Conservation (phyloP, 2,797 vertebrate genomes). For the Malurus splendens region DNA sequence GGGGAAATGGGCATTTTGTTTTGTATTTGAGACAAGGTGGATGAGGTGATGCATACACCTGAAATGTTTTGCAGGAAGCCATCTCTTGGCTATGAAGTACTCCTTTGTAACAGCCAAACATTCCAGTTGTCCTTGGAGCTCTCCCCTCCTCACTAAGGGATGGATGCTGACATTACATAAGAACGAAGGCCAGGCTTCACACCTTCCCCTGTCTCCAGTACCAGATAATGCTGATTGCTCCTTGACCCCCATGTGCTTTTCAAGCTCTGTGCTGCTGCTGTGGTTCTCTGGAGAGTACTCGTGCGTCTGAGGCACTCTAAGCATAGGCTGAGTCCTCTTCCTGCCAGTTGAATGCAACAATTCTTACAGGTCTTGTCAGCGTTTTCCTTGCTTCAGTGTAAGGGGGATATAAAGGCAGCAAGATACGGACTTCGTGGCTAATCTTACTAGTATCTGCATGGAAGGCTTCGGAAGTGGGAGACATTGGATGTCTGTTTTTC, state of each 20-base stretch:
- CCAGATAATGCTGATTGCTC: background rate
- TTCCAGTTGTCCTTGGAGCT: constrained; percentile 28
- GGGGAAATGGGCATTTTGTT: background rate
- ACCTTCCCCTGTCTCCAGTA: background rate
- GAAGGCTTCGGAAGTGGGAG: background rate
- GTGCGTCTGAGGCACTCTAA: background rate
- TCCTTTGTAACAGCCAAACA: constrained; percentile 11
- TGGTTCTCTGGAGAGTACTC: background rate
- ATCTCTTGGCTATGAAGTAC: constrained; percentile 25
- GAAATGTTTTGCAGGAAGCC: background rate
- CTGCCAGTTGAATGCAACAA: background rate
- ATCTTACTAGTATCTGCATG: background rate
- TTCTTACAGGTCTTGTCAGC: background rate
- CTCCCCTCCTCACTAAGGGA: background rate
- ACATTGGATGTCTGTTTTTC: constrained; percentile 17
- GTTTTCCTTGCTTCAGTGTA: background rate
- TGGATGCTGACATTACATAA: background rate
- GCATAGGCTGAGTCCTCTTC: background rate
- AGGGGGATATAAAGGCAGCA: background rate
- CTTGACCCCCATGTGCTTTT: background rate
- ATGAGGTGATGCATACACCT: background rate
- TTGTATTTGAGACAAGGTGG: background rate
- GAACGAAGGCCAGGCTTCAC: background rate
- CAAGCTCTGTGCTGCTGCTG: background rate
- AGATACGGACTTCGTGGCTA: constrained; percentile 3